A percentile compares a stretch with the other conserved stretches of the same genome.
These are phyloP conservation scores for Poeciliopsis retropinna DNA, from an alignment of 2,113 vertebrate species.

Conservation along the genomic window DNA sequence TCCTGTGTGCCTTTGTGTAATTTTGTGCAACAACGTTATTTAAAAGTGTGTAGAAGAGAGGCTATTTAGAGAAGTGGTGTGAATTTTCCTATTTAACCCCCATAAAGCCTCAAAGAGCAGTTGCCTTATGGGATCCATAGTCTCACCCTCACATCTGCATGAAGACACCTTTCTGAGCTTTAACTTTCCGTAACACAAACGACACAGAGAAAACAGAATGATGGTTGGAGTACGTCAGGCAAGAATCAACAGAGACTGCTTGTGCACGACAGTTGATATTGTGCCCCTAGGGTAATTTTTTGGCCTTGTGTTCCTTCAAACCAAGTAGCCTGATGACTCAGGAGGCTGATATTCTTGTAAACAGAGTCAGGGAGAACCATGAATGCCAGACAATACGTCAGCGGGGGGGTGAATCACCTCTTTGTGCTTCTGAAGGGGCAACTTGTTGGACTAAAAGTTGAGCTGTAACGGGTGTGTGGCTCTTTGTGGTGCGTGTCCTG, in stretches of 20 bases:
- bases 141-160: conserved; percentile 2
- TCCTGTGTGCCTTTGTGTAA: background rate
- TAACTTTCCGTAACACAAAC: background rate
- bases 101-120: background rate
- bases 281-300: conserved; percentile 24
- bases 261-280: background rate
- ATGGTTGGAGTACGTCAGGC: background rate
- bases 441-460: conserved; percentile 21
- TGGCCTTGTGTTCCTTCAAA: conserved; percentile 29
- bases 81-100: conserved; percentile 48
- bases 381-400: conserved; percentile 71
- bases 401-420: conserved; percentile 63
- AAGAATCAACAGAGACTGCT: conserved; percentile 3
- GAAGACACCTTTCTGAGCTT: background rate
- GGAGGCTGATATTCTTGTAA: conserved; percentile 65
- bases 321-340: conserved; percentile 62
- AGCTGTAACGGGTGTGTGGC: conserved; percentile 34
- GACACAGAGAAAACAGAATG: background rate
- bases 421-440: conserved; percentile 53
- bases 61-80: conserved; percentile 80
- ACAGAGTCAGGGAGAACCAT: conserved; percentile 53
- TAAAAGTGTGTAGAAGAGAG: conserved; percentile 19
- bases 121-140: conserved; percentile 4
- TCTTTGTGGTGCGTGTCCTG: conserved; percentile 31
- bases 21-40: conserved; percentile 6